Conservation (phyloP, 2,797 vertebrate species). For the Sciaenops ocellatus region DNA sequence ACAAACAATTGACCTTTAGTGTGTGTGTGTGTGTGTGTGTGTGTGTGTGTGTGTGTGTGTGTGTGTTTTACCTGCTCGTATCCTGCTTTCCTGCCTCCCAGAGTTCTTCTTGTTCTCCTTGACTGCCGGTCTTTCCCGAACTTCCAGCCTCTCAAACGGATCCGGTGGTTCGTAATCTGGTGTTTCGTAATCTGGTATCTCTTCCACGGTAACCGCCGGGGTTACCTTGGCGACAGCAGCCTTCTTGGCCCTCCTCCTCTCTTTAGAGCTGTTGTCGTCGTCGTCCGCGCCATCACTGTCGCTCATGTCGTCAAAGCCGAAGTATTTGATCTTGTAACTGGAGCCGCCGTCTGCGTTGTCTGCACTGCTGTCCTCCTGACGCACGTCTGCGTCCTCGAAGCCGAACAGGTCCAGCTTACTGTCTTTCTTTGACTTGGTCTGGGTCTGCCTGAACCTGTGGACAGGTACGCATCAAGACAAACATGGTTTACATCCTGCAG, state of each 20-base stretch:
- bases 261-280: constrained; percentile 73
- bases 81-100: constrained; percentile 66
- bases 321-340: constrained; percentile 98
- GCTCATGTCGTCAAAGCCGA: constrained; percentile 97
- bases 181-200: constrained; percentile 52
- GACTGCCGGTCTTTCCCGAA: background rate
- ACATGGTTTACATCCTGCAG: background rate
- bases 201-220: constrained; percentile 30
- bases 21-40: background rate
- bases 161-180: constrained; percentile 72
- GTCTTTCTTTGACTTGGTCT: constrained; percentile 93
- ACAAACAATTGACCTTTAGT: constrained; percentile 2
- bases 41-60: background rate
- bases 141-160: constrained; percentile 63
- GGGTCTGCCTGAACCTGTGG: constrained; percentile 87
- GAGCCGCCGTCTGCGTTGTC: constrained; percentile 87
- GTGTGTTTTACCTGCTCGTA: constrained; percentile 59
- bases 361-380: constrained; percentile 80
- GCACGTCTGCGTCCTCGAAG: constrained; percentile 90
- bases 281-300: constrained; percentile 92
- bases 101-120: constrained; percentile 79
- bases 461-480: background rate
- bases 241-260: constrained; percentile 88
- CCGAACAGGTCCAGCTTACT: constrained; percentile 94
- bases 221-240: constrained; percentile 71